phyloP scores from a whole-genome alignment of 2,888 invertebrate genomes.

The Abrostola tripartita region DNA sequence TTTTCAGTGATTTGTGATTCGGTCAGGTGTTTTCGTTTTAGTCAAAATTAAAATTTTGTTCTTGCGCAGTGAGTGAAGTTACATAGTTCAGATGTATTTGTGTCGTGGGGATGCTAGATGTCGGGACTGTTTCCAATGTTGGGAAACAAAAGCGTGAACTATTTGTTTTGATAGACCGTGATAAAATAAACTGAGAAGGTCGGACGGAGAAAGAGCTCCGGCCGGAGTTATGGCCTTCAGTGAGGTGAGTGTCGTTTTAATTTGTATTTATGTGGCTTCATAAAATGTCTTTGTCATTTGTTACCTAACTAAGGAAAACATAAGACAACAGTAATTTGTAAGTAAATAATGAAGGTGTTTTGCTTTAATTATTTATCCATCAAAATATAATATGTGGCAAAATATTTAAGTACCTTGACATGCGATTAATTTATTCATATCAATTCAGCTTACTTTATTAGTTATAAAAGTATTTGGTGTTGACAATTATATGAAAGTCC shows the following conservation, averaged over 20 bases:
- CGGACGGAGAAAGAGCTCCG: conserved; percentile 87
- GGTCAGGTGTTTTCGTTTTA: conserved; percentile 89
- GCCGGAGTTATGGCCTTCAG: conserved; percentile 93
- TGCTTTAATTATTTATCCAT: background rate
- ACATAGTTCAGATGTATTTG: conserved; percentile 86
- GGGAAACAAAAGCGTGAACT: conserved; percentile 87
- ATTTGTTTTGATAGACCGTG: conserved; percentile 87
- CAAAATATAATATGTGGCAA: conserved; percentile 9
- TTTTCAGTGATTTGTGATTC: conserved; percentile 89
- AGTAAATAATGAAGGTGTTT: conserved; percentile 9
- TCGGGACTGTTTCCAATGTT: conserved; percentile 87
- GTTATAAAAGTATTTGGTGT: conserved; percentile 41
- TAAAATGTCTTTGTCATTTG: conserved; percentile 45
- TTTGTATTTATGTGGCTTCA: conserved; percentile 48
- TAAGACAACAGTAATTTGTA: conserved; percentile 9
- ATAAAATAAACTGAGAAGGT: conserved; percentile 84
- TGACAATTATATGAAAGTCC: conserved; percentile 31
- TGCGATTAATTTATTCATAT: conserved; percentile 25
- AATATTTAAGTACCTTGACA: conserved; percentile 7
- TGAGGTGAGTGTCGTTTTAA: conserved; percentile 89
- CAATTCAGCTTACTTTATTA: conserved; percentile 11
- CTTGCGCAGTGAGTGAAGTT: conserved; percentile 88
- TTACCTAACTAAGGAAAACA: conserved; percentile 19
- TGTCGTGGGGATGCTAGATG: conserved; percentile 86
- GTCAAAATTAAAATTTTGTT: conserved; percentile 86